phyloP scores from a whole-genome alignment of 1,140 invertebrate species.

The Goniozus legneri region DNA sequence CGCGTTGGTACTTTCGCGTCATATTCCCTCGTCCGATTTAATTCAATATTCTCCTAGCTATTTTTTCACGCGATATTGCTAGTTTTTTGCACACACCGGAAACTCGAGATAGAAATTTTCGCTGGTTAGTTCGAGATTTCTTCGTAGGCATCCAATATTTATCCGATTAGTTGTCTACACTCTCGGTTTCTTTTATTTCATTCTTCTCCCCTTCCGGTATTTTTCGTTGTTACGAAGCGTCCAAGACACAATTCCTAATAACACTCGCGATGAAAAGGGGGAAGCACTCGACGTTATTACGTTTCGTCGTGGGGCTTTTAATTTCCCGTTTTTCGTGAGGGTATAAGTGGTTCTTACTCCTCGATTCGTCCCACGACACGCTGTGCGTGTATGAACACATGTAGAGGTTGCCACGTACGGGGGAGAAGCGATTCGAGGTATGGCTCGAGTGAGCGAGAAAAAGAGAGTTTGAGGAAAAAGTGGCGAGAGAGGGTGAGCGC shows the following conservation, averaged over 20 bases:
- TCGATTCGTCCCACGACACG: not conserved
- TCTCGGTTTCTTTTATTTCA: too few relatives aligned
- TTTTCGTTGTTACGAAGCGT: too few relatives aligned
- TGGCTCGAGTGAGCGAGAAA: not conserved
- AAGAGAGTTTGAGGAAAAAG: not conserved
- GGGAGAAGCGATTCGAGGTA: not conserved
- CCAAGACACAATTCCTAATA: too few relatives aligned
- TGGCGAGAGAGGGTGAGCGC: too few relatives aligned
- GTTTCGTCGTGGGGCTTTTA: not conserved
- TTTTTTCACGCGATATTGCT: not conserved
- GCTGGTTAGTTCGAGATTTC: not conserved
- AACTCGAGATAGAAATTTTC: not conserved
- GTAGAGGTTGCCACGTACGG: not conserved
- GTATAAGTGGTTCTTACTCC: not conserved
- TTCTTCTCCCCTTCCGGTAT: too few relatives aligned
- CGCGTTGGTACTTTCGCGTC: not conserved
- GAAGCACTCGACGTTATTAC: not conserved
- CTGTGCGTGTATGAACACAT: not conserved
- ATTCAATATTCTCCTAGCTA: not conserved
- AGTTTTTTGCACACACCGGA: not conserved
- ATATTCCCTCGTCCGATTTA: not conserved
- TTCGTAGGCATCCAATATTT: not conserved
- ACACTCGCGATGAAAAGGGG: not conserved
- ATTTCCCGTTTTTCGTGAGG: not conserved
- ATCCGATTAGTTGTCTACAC: not conserved